Evolutionary conservation across 2,113 vertebrate genomes (phyloP), one percentile per base, ranked within the genome.

Genomic region (Chionis minor): DNA sequence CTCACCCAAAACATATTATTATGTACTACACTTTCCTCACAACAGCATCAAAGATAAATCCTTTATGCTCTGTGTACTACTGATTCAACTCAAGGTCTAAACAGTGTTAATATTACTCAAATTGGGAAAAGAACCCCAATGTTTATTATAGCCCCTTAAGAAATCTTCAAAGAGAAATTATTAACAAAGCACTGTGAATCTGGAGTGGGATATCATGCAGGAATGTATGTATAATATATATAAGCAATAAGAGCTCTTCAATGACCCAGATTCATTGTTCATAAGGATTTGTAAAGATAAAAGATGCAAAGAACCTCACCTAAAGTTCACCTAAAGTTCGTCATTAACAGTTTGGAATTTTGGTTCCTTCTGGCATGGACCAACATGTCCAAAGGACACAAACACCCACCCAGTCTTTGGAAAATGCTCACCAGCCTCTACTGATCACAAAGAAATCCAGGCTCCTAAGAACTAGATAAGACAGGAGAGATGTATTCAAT

Each of bases 211-310:
- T 8, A 38, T 56, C 1, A 1, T 44, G 30, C 28, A 78, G 33
- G 9, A 70, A 88, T 59, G 9, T 30, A 5, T 10, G 28, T 18
- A 27, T 49, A 56, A 81, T 4, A 70, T 2, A n/a, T 11, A 58
- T 2, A 75, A 51, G 9, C 27, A 62, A 18, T 15, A 44, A 85
- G 12, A 77, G 9, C 12, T 75, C n/a, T 59, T 82, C 56, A 27
- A 56, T 12, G 24, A 67, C n/a, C 58, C 35, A 54, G 21, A 47
- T 84, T 65, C 1, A 0, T 1, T 4, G 6, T 26, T 73, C 9
- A n/a, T 81, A 81, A 19, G 44, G 54, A 77, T 72, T 69, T 56
- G 49, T 44, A 52, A n/a, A 38, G 19, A 42, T 2, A 89, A 55
- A 82, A 72, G 24, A 35, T 15, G 32, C 27, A 55, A 88, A 72